Percentiles rank a stretch among this genome's conserved stretches.
Conservation (phyloP, 2,888 invertebrate species). For the Ormia ochracea region DNA sequence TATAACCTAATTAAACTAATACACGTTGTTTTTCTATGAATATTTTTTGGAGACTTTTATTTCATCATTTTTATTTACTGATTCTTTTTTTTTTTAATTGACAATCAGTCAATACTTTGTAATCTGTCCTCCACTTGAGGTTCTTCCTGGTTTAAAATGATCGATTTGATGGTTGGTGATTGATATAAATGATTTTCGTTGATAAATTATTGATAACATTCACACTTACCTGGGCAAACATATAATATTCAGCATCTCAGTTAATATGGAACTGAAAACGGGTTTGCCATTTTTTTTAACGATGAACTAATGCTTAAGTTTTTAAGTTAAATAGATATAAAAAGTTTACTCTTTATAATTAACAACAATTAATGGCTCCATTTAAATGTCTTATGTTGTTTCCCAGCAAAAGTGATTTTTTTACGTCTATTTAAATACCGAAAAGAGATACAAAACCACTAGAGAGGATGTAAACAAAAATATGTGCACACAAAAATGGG, state of each 20-base stretch:
- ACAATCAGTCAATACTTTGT: background rate
- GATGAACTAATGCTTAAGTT: background rate
- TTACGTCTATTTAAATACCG: too few species aligned
- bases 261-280: background rate
- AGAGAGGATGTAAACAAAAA: too few species aligned
- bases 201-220: background rate
- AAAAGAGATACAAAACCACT: too few species aligned
- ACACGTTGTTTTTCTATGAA: background rate
- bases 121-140: background rate
- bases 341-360: background rate
- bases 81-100: background rate
- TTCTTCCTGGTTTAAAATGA: background rate
- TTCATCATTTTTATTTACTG: background rate
- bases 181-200: background rate
- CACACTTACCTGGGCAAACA: background rate
- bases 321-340: background rate
- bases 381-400: background rate
- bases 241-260: background rate
- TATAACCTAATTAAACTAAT: background rate
- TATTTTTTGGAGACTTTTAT: background rate
- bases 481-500: too few species aligned
- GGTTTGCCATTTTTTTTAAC: background rate
- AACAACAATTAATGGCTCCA: background rate
- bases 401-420: background rate
- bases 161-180: background rate